Conservation (phyloP, 2,888 invertebrate species). For the Zygogramma bicolorata region DNA sequence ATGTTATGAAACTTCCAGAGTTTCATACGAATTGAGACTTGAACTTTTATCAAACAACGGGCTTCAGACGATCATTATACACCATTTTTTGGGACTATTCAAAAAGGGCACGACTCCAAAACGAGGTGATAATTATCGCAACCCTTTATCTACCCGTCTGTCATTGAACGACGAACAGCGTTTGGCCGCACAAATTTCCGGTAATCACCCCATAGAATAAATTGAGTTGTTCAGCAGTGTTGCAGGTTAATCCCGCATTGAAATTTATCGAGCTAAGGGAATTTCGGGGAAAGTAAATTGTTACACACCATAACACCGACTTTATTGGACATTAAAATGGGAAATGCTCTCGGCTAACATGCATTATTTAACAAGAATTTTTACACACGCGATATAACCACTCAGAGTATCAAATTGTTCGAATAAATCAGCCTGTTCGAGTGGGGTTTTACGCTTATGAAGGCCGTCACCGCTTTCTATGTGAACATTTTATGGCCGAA, state of each 20-base stretch:
- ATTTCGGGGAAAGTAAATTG: not conserved
- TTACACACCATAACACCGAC: slow-evolving; percentile 1
- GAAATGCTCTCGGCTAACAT: not conserved
- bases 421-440: not conserved
- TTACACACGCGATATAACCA: slow-evolving; percentile 6
- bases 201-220: not conserved
- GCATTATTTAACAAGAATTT: slow-evolving; percentile 4
- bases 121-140: too few species aligned
- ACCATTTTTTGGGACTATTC: too few species aligned
- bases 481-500: not conserved
- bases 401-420: slow-evolving; percentile 2
- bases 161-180: not conserved
- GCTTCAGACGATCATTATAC: too few species aligned
- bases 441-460: not conserved
- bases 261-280: not conserved
- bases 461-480: not conserved
- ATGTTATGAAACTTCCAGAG: too few species aligned
- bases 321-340: slow-evolving; percentile 4
- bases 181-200: not conserved
- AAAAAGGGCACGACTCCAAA: too few species aligned
- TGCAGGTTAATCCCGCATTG: not conserved
- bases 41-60: too few species aligned
- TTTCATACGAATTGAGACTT: too few species aligned
- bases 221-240: not conserved
- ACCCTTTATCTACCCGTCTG: too few species aligned